Evolutionary conservation across 2,888 invertebrate genomes (phyloP).

Genomic region (Acrobasis consociella): DNA sequence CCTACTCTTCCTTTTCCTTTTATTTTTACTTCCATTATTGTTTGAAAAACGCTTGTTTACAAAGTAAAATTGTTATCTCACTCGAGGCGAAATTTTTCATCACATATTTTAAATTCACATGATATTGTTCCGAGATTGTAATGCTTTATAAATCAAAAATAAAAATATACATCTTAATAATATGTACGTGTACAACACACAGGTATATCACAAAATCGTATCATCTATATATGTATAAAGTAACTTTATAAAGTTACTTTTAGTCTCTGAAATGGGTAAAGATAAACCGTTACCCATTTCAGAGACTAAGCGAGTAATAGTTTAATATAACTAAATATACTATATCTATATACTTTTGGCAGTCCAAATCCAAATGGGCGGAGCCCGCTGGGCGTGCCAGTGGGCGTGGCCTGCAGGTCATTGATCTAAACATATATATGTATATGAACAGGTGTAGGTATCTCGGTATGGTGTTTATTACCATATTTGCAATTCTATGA

Average conservation of each 20-base stretch:
- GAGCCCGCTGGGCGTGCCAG: conserved; percentile 58
- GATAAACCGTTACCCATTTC: no score
- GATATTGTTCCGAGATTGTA: no score
- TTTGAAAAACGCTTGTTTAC: no score
- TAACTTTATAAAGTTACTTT: no score
- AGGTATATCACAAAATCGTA: neutral
- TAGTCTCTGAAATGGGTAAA: no score
- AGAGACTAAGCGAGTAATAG: neutral
- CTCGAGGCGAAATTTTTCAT: no score
- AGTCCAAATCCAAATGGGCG: conserved; percentile 22
- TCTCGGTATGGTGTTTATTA: conserved; percentile 46
- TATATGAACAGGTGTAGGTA: conserved; percentile 38
- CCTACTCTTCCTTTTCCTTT: no score
- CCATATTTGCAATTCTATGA: conserved; percentile 70
- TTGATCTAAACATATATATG: conserved; percentile 49
- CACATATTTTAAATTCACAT: no score
- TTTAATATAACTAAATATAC: neutral
- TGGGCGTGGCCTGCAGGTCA: conserved; percentile 67
- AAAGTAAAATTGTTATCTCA: no score
- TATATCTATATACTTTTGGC: conserved; percentile 16
- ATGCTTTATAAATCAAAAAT: no score
- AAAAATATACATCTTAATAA: no score
- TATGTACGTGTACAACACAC: neutral
- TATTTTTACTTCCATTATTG: no score
- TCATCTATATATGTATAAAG: neutral